A percentile compares a stretch with the other conserved stretches of the same genome.
Conservation (phyloP, 2,113 vertebrate species). For the Apistogramma diplotaenia region DNA sequence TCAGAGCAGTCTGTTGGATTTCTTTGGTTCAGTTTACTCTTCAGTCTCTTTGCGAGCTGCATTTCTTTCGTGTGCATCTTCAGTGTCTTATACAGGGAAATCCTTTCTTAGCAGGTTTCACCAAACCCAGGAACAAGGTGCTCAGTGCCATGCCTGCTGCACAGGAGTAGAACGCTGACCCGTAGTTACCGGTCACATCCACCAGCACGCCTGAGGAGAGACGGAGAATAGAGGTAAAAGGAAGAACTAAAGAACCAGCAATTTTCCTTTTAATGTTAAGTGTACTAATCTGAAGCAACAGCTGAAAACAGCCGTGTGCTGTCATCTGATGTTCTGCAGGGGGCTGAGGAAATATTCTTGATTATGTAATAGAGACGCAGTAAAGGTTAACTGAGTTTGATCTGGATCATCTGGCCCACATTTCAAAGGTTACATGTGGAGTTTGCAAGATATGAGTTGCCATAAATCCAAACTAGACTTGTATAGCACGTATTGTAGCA, state of each 20-base stretch:
- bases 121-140: constrained; percentile 85
- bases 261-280: background rate
- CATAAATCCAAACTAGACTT: background rate
- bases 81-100: constrained; percentile 57
- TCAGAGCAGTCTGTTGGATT: constrained; percentile 75
- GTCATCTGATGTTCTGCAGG: background rate
- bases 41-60: background rate
- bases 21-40: background rate
- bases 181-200: constrained; percentile 88
- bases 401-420: background rate
- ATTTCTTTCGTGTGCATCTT: background rate
- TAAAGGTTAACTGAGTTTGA: background rate
- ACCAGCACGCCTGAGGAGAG: constrained; percentile 84
- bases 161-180: constrained; percentile 93
- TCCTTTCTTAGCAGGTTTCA: constrained; percentile 84
- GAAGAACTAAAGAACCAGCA: background rate
- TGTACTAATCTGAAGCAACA: background rate
- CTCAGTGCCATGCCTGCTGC: constrained; percentile 85
- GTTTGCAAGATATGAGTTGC: background rate
- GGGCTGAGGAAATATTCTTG: background rate
- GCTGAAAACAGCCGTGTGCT: background rate
- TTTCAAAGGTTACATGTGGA: background rate
- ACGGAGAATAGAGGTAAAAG: background rate
- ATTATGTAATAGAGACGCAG: no score
- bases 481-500: no score